Evolutionary conservation across 1,140 invertebrate genomes (phyloP).

Genomic region (Heterodera carotae): DNA sequence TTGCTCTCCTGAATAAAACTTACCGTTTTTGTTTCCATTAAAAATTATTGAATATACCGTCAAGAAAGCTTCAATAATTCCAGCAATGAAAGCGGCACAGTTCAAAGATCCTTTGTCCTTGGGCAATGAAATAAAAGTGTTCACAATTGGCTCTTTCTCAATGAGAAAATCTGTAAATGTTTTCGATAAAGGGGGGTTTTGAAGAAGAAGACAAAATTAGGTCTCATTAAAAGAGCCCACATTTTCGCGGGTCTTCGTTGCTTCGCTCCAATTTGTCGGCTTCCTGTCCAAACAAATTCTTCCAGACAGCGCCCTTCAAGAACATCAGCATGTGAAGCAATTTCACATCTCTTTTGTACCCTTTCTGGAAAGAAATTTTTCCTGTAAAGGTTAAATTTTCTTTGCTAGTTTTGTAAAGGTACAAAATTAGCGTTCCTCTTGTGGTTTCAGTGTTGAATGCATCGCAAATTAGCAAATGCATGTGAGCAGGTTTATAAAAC

Average conservation of each 20-base stretch:
- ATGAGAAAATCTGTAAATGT: slow-evolving; percentile 94
- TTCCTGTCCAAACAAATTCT: slow-evolving; percentile 94
- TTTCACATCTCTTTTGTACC: slow-evolving; percentile 91
- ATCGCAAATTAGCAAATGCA: no score
- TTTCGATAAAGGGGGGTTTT: no score
- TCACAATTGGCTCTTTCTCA: slow-evolving; percentile 94
- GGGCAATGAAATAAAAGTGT: slow-evolving; percentile 94
- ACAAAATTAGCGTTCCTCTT: no score
- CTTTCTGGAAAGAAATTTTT: slow-evolving; percentile 72
- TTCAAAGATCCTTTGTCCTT: slow-evolving; percentile 95
- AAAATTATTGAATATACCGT: slow-evolving; percentile 71
- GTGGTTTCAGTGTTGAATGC: no score
- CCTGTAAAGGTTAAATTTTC: slow-evolving; percentile 67
- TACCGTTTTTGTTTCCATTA: slow-evolving; percentile 3
- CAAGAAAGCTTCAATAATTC: slow-evolving; percentile 92
- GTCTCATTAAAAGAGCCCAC: slow-evolving; percentile 67
- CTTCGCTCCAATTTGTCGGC: slow-evolving; percentile 97
- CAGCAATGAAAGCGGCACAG: slow-evolving; percentile 96
- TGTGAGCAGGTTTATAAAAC: no score
- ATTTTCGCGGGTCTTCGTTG: slow-evolving; percentile 94
- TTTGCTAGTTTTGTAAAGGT: no score
- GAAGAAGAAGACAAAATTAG: no score
- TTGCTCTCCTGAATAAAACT: slow-evolving; percentile 54
- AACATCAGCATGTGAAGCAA: slow-evolving; percentile 90
- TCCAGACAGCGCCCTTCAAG: slow-evolving; percentile 94